phyloP scores from a whole-genome alignment of 2,113 vertebrate genomes.

The Bothrops jararaca region DNA sequence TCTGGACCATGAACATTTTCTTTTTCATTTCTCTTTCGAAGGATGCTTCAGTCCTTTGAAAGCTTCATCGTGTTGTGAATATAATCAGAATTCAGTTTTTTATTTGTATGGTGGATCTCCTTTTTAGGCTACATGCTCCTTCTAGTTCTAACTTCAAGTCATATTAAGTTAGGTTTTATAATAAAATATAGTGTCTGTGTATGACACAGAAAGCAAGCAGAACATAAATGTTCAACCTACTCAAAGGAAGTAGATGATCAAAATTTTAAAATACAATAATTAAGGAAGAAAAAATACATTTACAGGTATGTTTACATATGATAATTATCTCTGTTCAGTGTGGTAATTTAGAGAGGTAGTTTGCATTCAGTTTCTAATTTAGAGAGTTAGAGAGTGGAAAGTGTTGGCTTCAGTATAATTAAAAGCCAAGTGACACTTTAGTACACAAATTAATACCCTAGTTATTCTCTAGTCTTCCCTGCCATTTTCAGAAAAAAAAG shows the following conservation, averaged over 20 bases:
- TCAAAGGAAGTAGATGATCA: neutral
- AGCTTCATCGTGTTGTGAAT: neutral
- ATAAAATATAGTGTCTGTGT: neutral
- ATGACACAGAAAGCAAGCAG: neutral
- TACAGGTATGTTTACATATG: constrained; percentile 7
- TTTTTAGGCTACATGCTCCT: neutral
- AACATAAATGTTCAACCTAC: neutral
- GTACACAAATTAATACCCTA: constrained; percentile 32
- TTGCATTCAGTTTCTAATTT: constrained; percentile 31
- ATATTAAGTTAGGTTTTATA: neutral
- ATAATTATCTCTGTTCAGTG: constrained; percentile 16
- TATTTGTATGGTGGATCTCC: neutral
- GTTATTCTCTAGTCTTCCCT: constrained; percentile 16
- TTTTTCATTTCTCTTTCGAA: neutral
- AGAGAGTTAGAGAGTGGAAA: constrained; percentile 28
- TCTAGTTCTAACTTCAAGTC: neutral
- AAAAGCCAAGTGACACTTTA: constrained; percentile 37
- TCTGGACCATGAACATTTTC: neutral
- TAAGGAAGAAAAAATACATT: constrained; percentile 9
- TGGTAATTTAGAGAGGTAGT: constrained; percentile 12
- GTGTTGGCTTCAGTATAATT: constrained; percentile 28
- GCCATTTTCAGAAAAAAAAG: neutral
- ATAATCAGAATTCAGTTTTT: neutral
- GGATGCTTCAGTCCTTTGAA: neutral
- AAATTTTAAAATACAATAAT: neutral